Base-by-base conservation (phyloP, 1,140 invertebrate genomes). In the Asobara japonica region DNA sequence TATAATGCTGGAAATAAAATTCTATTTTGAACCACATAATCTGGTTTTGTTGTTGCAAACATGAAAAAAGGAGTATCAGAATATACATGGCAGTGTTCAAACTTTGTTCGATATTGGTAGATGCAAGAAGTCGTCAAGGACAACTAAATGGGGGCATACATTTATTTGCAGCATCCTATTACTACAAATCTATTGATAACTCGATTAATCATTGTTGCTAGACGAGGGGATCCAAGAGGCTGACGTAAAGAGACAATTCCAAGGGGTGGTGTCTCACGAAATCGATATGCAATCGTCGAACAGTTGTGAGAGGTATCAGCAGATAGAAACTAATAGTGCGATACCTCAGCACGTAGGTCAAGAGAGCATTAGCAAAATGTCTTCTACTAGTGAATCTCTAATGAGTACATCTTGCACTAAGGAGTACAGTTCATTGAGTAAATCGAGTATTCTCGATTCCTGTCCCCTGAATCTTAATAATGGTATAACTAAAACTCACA, bases 261-360 rank as follows among this genome's bases (percentile, higher is more conserved):
- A n/a, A 38, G 68, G 25, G 75, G 74, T 80, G 70, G 74, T 74
- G 65, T 70, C 79, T 36, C 73, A 30, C 62, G 72, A 74, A 41
- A 77, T 78, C 78, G 80, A 83, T 51, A 88, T 88, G 86, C 85
- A 88, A 71, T 79, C 84, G 16, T 80, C 84, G 29, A 87, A 79
- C 74, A 86, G 81, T 80, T 86, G 83, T 66, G 83, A 88, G 4
- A 87, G 84, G 76, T 83, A 81, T 78, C 86, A 86, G 78, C 76
- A 79, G 45, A 78, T 77, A 65, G 86, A 88, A 78, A 86, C 67
- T 31, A 72, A 79, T 73, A 82, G 74, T 31, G 66, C 51, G 64
- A 48, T 76, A 60, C 74, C 78, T 22, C 80, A 81, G 61, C 68
- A 16, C 31, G 20, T 8, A 81, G 83, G 10, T 82, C 70, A 67